Evolutionary conservation across 2,888 invertebrate species (phyloP).

Genomic region (Apomyelois bistriatella): DNA sequence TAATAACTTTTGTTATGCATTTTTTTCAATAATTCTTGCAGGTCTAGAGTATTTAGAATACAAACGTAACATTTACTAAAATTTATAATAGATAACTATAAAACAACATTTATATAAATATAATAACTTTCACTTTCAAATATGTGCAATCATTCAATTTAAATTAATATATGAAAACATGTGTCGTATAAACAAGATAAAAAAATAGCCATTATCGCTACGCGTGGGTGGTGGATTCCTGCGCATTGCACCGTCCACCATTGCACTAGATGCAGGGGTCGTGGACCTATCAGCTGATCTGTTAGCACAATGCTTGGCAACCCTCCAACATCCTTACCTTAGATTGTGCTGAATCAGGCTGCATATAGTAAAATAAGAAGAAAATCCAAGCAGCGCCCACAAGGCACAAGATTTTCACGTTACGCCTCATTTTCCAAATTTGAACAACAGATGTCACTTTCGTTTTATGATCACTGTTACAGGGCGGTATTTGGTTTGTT

Average conservation of each 20-base stretch:
- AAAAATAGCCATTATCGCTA: constrained; percentile 37
- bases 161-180: neutral
- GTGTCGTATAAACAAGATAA: neutral
- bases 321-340: constrained; percentile 46
- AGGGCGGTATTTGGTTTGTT: constrained; percentile 31
- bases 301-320: neutral
- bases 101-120: too few species aligned
- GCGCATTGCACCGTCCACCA: constrained; percentile 46
- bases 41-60: too few species aligned
- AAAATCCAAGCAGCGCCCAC: constrained; percentile 69
- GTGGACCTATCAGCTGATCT: constrained; percentile 41
- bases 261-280: constrained; percentile 21
- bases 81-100: too few species aligned
- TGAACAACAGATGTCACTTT: constrained; percentile 14
- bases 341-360: constrained; percentile 58
- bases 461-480: constrained; percentile 14
- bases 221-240: constrained; percentile 46
- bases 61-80: too few species aligned
- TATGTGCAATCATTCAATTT: neutral
- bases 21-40: too few species aligned
- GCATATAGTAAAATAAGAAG: constrained; percentile 71
- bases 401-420: constrained; percentile 67
- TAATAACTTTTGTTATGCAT: too few species aligned
- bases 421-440: constrained; percentile 58
- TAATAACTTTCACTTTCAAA: neutral